Base-by-base conservation (phyloP, 2,113 vertebrate species). In the Cyphomyrus discorhynchus region DNA sequence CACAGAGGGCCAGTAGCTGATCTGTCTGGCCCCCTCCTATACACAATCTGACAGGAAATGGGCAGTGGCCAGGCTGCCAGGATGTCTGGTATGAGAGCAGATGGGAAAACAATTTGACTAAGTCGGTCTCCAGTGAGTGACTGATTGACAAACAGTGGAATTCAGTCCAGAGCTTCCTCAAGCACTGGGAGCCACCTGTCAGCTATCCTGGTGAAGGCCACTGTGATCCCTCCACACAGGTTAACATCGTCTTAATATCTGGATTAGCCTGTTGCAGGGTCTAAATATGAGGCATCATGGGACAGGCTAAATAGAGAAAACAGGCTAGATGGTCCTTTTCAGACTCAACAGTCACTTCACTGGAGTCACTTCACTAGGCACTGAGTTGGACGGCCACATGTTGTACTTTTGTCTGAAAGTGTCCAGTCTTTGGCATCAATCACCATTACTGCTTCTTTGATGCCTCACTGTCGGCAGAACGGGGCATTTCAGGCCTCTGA, bases 31-130 rank as follows among this genome's bases (percentile, higher is more conserved):
- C 24, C 27, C 0, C 11, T 89, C 70, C 83, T 70, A 62, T 82
- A 82, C 86, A 74, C 49, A 13, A n/a, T 91, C 90, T 31, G 42
- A 62, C 13, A 88, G 89, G 49, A 92, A 83, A 50, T 91, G 88
- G 31, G 89, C 90, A 88, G 89, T 70, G 3, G 49, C 19, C 19
- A 74, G 77, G 2, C 45, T 58, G 1, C 89, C 88, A 89, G 89
- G 90, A 83, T 8, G 31, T 88, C 19, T n/a, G 74, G 45, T 11
- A 88, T 46, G 45, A 89, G n/a, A 35, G 39, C 74, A 89, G 91
- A 83, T 7, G 91, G 90, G 13, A 89, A 82, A 82, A 91, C 53
- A 21, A 89, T 53, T 74, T 91, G 90, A 52, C 35, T 56, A 2
- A 5, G 35, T 39, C 56, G 17, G 27, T 15, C 45, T 42, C 62